Percentiles rank a stretch among this genome's conserved stretches.
These are phyloP conservation scores for Mamestra configurata DNA, from an alignment of 1,140 invertebrate species.

Conservation along the genomic window DNA sequence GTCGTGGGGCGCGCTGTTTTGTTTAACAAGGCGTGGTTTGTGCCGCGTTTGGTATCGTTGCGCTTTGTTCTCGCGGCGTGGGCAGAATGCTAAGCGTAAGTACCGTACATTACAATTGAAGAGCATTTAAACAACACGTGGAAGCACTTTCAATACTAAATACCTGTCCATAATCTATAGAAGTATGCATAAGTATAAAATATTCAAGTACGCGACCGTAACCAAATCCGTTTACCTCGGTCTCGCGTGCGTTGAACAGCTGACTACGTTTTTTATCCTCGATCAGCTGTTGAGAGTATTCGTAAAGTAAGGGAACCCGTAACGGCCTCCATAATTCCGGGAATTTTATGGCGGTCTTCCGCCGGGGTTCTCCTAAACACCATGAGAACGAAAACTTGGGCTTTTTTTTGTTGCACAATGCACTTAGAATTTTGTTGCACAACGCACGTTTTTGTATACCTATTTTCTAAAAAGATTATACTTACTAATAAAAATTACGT, in stretches of 20 bases:
- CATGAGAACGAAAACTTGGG: not conserved
- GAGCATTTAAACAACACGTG: not conserved
- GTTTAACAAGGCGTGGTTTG: conserved; percentile 10
- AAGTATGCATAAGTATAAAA: not conserved
- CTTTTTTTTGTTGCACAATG: not conserved
- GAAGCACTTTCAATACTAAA: no score
- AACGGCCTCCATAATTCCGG: conserved; percentile 21
- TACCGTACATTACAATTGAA: no score
- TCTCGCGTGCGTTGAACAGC: conserved; percentile 10
- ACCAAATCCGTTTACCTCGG: not conserved
- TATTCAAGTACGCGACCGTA: not conserved
- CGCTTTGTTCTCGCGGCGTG: conserved; percentile 13
- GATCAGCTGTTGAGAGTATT: conserved; percentile 27
- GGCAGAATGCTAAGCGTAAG: not conserved
- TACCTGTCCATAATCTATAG: not conserved
- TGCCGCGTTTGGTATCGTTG: not conserved
- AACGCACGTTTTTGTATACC: no score
- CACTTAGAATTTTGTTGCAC: no score
- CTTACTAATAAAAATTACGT: no score
- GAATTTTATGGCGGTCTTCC: conserved; percentile 20
- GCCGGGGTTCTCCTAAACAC: conserved; percentile 3
- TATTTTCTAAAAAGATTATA: no score
- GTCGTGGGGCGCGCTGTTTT: not conserved
- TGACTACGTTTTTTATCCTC: conserved; percentile 23
- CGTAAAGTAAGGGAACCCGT: conserved; percentile 3